Evolutionary conservation across 2,113 vertebrate species (phyloP).

Genomic region (Anguilla rostrata): DNA sequence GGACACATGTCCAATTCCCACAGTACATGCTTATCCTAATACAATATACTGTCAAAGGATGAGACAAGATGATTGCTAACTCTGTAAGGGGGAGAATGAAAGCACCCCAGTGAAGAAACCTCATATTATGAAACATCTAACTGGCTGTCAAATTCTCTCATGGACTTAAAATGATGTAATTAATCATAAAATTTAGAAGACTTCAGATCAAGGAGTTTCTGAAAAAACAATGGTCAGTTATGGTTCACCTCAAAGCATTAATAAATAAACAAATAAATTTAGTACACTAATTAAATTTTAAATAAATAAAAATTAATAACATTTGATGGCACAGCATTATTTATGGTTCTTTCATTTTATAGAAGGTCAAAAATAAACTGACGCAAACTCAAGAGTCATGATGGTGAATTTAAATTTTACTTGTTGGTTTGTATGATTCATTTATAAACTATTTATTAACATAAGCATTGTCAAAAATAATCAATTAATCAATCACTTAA

Average conservation of each 20-base stretch:
- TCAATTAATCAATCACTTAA: slow-evolving; percentile 68
- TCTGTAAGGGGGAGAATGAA: slow-evolving; percentile 59
- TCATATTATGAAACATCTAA: slow-evolving; percentile 72
- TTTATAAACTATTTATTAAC: slow-evolving; percentile 49
- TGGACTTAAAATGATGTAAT: slow-evolving; percentile 60
- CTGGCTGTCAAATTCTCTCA: slow-evolving; percentile 61
- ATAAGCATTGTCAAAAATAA: slow-evolving; percentile 64
- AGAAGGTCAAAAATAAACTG: background rate
- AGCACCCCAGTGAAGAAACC: slow-evolving; percentile 56
- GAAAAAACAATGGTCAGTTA: background rate
- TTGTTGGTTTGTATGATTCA: slow-evolving; percentile 28
- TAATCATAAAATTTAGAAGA: slow-evolving; percentile 54
- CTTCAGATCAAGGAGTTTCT: slow-evolving; percentile 13
- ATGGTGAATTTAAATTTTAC: background rate
- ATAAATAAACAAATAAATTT: too few species aligned
- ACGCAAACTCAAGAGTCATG: background rate
- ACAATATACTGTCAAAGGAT: slow-evolving; percentile 66
- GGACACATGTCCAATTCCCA: slow-evolving; percentile 61
- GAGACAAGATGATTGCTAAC: slow-evolving; percentile 72
- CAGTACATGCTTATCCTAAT: slow-evolving; percentile 52
- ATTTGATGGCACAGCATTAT: background rate
- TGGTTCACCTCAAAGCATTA: background rate
- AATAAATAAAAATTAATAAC: background rate
- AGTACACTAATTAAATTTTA: background rate
- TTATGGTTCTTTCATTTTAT: slow-evolving; percentile 4